A percentile compares a stretch with the other conserved stretches of the same genome.
Conservation (phyloP, 2,888 invertebrate species). For the Cosmopolites sordidus region DNA sequence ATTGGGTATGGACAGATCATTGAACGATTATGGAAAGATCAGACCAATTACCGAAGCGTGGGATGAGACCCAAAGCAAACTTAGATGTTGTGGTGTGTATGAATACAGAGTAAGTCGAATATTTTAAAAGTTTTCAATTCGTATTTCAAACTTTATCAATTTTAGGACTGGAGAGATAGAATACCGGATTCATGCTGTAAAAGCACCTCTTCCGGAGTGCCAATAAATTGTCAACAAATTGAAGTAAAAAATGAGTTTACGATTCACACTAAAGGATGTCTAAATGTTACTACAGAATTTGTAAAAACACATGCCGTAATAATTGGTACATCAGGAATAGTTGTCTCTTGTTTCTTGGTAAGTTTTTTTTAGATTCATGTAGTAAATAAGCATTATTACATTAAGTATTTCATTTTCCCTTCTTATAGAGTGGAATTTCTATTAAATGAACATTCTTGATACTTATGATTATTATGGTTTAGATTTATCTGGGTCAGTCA, state of each 20-base stretch:
- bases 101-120: constrained; percentile 55
- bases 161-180: constrained; percentile 64
- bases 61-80: constrained; percentile 76
- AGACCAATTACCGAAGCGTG: constrained; percentile 73
- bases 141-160: too few relatives aligned
- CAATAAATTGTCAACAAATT: constrained; percentile 55
- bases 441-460: too few relatives aligned
- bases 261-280: constrained; percentile 72
- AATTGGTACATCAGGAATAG: constrained; percentile 76
- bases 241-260: constrained; percentile 56
- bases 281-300: constrained; percentile 64
- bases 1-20: constrained; percentile 72
- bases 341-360: constrained; percentile 83
- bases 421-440: too few relatives aligned
- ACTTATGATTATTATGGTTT: too few relatives aligned
- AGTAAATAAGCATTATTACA: too few relatives aligned
- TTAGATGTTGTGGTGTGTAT: constrained; percentile 81
- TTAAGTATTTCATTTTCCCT: too few relatives aligned
- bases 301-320: constrained; percentile 74
- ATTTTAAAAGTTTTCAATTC: too few relatives aligned
- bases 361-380: too few relatives aligned
- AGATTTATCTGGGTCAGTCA: too few relatives aligned
- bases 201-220: constrained; percentile 55
- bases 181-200: constrained; percentile 77
- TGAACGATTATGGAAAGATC: constrained; percentile 68